Percentiles rank a stretch among this genome's conserved stretches.
These are phyloP conservation scores for Gobio occitaniae DNA, from an alignment of 2,797 vertebrate species.

Conservation along the genomic window DNA sequence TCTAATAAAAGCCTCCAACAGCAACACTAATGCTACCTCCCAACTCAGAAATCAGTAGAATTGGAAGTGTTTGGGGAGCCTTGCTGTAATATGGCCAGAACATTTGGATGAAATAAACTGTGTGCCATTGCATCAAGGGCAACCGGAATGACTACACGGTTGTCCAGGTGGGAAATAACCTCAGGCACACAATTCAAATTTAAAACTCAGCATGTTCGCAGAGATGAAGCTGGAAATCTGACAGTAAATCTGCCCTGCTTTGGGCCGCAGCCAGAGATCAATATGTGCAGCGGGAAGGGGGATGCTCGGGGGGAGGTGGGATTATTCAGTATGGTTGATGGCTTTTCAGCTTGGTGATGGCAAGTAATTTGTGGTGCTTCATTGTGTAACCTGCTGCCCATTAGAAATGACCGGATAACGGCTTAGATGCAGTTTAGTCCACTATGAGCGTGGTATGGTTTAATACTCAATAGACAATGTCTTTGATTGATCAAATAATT, in stretches of 20 bases:
- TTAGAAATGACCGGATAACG: constrained; percentile 26
- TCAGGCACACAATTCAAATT: constrained; percentile 47
- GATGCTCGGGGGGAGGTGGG: background rate
- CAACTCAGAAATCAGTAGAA: background rate
- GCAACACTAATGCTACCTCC: constrained; percentile 29
- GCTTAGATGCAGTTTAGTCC: constrained; percentile 29
- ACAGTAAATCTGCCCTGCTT: constrained; percentile 56
- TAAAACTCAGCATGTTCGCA: constrained; percentile 49
- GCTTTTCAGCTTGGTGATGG: constrained; percentile 37
- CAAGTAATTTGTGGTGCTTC: constrained; percentile 44
- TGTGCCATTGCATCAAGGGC: constrained; percentile 39
- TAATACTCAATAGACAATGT: constrained; percentile 7
- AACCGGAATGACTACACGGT: constrained; percentile 29
- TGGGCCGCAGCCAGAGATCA: constrained; percentile 50
- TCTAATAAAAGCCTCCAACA: constrained; percentile 39
- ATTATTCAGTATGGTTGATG: constrained; percentile 50
- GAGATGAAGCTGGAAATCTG: constrained; percentile 44
- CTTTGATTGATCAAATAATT: constrained; percentile 32
- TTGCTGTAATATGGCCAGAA: constrained; percentile 38
- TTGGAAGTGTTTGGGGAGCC: constrained; percentile 31
- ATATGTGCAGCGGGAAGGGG: constrained; percentile 37
- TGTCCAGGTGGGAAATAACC: constrained; percentile 50
- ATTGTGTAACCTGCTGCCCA: constrained; percentile 30
- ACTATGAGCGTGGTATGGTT: background rate
- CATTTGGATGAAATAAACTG: constrained; percentile 36